These are phyloP conservation scores for Myotis yumanensis DNA, from an alignment of 2,113 vertebrate species.

Conservation along the genomic window DNA sequence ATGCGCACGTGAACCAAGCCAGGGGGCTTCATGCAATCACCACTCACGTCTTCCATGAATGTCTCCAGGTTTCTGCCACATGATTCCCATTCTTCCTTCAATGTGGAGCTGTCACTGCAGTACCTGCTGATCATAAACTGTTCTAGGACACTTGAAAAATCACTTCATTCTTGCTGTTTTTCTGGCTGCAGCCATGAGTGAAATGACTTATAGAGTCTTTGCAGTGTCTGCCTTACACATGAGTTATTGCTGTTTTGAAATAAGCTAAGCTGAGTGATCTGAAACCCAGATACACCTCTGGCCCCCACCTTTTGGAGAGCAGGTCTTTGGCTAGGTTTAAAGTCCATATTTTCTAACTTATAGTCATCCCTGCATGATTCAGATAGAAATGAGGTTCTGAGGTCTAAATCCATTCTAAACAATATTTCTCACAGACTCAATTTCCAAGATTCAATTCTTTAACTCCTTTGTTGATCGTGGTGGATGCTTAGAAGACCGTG, in stretches of 20 bases:
- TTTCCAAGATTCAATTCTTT: background rate
- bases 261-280: background rate
- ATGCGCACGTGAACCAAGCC: background rate
- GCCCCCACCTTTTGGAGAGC: background rate
- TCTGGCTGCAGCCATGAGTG: background rate
- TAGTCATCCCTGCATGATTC: background rate
- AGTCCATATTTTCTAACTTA: background rate
- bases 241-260: background rate
- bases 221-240: background rate
- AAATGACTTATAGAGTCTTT: background rate
- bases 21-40: background rate
- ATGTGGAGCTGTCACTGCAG: background rate
- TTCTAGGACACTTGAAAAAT: slow-evolving; percentile 9
- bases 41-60: slow-evolving; percentile 7
- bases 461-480: background rate
- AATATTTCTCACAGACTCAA: background rate
- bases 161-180: slow-evolving; percentile 40
- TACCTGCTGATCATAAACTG: slow-evolving; percentile 4
- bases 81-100: background rate
- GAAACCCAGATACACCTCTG: background rate
- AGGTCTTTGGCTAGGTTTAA: background rate
- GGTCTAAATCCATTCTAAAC: slow-evolving; percentile 18
- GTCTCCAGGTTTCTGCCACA: background rate
- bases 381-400: background rate
- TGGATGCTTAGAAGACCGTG: background rate